Conservation (phyloP, 2,113 vertebrate species). For the Cervus canadensis region DNA sequence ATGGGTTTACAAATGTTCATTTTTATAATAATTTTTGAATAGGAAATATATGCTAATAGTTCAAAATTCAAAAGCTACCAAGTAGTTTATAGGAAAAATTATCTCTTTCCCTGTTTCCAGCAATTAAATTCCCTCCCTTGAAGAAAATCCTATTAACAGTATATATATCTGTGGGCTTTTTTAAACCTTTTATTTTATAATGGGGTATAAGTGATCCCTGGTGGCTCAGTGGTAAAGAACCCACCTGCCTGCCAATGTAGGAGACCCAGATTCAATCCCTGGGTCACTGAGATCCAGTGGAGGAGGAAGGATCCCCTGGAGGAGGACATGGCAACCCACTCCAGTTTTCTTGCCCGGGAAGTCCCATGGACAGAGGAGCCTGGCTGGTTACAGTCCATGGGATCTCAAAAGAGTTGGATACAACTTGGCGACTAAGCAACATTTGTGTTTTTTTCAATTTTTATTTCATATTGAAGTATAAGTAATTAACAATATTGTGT, state of each 20-base stretch:
- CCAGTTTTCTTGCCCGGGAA: background rate
- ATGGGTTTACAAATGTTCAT: background rate
- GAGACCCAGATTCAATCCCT: background rate
- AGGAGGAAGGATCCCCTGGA: background rate
- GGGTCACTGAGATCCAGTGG: background rate
- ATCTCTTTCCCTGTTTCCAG: background rate
- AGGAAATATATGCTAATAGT: background rate
- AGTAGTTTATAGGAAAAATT: background rate
- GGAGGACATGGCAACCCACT: background rate
- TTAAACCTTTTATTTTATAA: background rate
- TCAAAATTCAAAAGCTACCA: background rate
- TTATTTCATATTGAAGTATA: background rate
- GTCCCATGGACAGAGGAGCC: background rate
- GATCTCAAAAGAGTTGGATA: background rate
- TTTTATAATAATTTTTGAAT: background rate
- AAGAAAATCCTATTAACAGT: background rate
- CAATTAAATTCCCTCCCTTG: background rate
- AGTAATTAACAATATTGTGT: background rate
- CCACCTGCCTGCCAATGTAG: background rate
- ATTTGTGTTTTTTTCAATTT: background rate
- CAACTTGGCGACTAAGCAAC: background rate
- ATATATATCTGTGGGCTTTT: background rate
- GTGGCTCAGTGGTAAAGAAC: background rate
- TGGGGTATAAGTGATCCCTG: background rate
- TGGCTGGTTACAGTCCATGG: background rate